A percentile compares a stretch with the other conserved stretches of the same genome.
Conservation (phyloP, 2,888 invertebrate species). For the Kuschelorhynchus macadamiae region DNA sequence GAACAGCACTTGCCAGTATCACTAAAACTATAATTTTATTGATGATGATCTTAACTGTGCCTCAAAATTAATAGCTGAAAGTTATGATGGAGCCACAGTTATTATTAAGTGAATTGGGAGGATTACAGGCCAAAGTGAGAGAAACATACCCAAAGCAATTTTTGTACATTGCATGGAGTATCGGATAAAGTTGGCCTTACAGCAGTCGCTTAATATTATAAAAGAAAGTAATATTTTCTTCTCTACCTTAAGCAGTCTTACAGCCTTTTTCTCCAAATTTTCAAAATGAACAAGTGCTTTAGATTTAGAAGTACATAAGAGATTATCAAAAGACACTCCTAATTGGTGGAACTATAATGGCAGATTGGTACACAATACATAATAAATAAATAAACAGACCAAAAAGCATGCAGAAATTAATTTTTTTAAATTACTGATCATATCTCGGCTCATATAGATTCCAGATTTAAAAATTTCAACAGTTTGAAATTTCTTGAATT, state of each 20-base stretch:
- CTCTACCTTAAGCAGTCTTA: conserved; percentile 52
- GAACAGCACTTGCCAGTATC: conserved; percentile 48
- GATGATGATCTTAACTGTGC: conserved; percentile 45
- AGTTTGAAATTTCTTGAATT: conserved; percentile 34
- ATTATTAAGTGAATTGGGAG: conserved; percentile 55
- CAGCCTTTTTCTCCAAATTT: conserved; percentile 57
- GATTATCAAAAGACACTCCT: conserved; percentile 43
- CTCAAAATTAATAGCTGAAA: conserved; percentile 59
- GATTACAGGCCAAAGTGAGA: conserved; percentile 14
- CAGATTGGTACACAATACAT: conserved; percentile 31
- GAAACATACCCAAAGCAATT: too few species aligned
- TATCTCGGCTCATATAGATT: conserved; percentile 18
- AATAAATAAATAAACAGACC: conserved; percentile 8
- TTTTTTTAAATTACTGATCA: conserved; percentile 24
- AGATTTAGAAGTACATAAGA: conserved; percentile 35
- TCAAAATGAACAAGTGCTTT: conserved; percentile 51
- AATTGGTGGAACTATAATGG: conserved; percentile 52
- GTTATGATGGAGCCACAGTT: conserved; percentile 59
- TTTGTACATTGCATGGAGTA: conserved; percentile 37
- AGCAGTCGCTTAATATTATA: conserved; percentile 53
- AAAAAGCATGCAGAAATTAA: background rate
- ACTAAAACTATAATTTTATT: conserved; percentile 48
- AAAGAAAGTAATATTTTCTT: conserved; percentile 58
- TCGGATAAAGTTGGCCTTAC: conserved; percentile 48
- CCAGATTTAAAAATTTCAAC: conserved; percentile 26